These are phyloP conservation scores for Aplodontia rufa DNA, from an alignment of 2,113 vertebrate species.

Conservation along the genomic window DNA sequence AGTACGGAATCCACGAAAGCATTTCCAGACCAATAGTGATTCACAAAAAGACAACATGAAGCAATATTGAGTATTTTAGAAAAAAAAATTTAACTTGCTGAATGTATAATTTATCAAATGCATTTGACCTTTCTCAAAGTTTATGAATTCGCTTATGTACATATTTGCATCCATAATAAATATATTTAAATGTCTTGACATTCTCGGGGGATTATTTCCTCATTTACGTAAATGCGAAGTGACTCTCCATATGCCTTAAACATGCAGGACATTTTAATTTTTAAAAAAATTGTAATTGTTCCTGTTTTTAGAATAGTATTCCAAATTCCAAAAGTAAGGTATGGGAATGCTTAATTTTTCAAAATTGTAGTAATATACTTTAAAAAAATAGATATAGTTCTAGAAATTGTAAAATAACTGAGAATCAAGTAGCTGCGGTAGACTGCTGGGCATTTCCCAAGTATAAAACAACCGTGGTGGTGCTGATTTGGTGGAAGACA, in stretches of 20 bases:
- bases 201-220: not conserved
- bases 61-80: not conserved
- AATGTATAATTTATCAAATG: not conserved
- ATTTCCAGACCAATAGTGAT: not conserved
- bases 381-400: not conserved
- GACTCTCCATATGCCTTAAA: not conserved
- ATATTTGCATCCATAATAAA: not conserved
- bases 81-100: not conserved
- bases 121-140: not conserved
- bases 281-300: not conserved
- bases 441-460: not conserved
- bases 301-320: not conserved
- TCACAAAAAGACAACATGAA: not conserved
- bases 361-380: not conserved
- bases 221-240: not conserved
- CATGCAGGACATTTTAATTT: not conserved
- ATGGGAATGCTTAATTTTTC: not conserved
- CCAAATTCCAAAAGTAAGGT: not conserved
- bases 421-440: not conserved
- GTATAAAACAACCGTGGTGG: not conserved
- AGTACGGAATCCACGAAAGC: not conserved
- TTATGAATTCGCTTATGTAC: not conserved
- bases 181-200: not conserved
- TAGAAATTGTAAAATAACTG: not conserved
- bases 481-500: too few relatives aligned